A percentile compares a stretch with the other conserved stretches of the same genome.
Evolutionary conservation across 2,888 invertebrate species (phyloP).

Genomic region (Drosophila neonasuta): DNA sequence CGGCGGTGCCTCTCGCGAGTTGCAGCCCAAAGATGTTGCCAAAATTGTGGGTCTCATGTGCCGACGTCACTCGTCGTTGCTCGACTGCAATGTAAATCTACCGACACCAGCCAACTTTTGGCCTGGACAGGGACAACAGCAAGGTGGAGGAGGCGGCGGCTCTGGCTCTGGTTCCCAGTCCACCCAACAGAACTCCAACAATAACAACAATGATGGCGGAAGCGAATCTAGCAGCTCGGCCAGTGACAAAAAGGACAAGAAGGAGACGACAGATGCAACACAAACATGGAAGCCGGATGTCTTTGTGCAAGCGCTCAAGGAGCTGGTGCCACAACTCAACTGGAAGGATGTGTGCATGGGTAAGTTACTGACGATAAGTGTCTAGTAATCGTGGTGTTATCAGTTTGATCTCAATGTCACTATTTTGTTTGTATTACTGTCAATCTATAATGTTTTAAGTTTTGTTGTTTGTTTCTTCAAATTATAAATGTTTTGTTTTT

Average conservation of each 20-base stretch:
- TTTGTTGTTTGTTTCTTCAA: not conserved
- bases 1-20: slow-evolving; percentile 91
- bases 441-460: not conserved
- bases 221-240: slow-evolving; percentile 52
- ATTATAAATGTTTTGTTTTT: not conserved
- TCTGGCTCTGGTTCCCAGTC: slow-evolving; percentile 43
- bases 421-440: not conserved
- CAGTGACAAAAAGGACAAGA: slow-evolving; percentile 76
- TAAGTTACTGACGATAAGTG: slow-evolving; percentile 35
- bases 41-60: slow-evolving; percentile 94
- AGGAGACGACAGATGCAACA: slow-evolving; percentile 84
- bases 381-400: not conserved
- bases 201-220: slow-evolving; percentile 73
- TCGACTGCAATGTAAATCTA: slow-evolving; percentile 87
- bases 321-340: slow-evolving; percentile 91
- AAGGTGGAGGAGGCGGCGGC: slow-evolving; percentile 18
- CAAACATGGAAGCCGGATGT: slow-evolving; percentile 95
- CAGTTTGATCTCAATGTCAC: not conserved
- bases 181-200: slow-evolving; percentile 52
- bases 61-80: slow-evolving; percentile 86
- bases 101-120: slow-evolving; percentile 88
- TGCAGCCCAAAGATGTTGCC: slow-evolving; percentile 92
- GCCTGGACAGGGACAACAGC: slow-evolving; percentile 81
- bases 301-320: slow-evolving; percentile 95
- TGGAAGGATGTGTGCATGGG: slow-evolving; percentile 97